Evolutionary conservation across 2,113 vertebrate species (phyloP).

Genomic region (Callorhinus ursinus): DNA sequence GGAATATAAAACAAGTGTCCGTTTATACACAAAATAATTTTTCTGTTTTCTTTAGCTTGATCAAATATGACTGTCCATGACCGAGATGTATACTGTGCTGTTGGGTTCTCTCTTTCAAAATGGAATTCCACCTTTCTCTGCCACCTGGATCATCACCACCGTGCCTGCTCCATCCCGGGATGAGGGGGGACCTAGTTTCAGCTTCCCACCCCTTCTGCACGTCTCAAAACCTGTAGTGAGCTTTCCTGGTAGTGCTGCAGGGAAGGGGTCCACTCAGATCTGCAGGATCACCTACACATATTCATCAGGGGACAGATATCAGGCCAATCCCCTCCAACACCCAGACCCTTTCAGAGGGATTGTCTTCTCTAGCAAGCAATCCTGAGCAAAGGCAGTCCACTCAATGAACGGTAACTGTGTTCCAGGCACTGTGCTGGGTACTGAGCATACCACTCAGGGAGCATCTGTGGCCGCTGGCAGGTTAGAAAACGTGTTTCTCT

Average conservation of each 20-base stretch:
- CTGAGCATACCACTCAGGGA: neutral
- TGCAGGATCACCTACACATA: neutral
- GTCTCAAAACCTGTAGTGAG: neutral
- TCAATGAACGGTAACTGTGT: neutral
- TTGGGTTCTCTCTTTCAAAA: neutral
- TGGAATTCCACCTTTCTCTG: neutral
- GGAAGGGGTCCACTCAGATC: neutral
- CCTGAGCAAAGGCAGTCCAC: neutral
- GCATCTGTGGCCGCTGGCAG: neutral
- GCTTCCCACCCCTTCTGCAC: neutral
- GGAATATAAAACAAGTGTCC: neutral
- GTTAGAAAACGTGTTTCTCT: neutral
- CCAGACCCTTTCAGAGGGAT: neutral
- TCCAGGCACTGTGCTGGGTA: neutral
- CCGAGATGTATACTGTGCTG: neutral
- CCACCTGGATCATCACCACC: no score
- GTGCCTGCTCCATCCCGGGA: neutral
- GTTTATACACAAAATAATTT: neutral
- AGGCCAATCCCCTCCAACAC: neutral
- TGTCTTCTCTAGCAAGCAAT: neutral
- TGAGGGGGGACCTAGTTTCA: neutral
- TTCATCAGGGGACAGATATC: neutral
- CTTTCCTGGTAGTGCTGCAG: neutral
- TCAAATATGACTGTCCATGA: neutral
- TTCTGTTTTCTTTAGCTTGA: constrained; percentile 16